Base-by-base conservation (phyloP, 2,113 vertebrate genomes). In the Oceanodroma tethys region DNA sequence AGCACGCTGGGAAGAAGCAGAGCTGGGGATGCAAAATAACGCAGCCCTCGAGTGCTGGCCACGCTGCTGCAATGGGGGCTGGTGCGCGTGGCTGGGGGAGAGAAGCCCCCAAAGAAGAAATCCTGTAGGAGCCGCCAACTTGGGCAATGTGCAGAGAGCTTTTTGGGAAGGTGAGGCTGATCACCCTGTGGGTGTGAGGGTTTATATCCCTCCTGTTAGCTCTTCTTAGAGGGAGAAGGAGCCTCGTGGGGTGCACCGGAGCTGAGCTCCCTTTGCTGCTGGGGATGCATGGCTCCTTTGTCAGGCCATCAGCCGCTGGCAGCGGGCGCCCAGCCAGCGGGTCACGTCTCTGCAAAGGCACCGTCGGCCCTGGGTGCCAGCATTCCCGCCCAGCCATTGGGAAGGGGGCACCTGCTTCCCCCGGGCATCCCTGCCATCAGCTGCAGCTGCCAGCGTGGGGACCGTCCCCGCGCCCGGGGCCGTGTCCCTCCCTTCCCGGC, bases 391-490 rank as follows among this genome's bases (percentile, higher is more conserved):
- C 75, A 14, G 84, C 56, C 23, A 1, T 47, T 48, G 88, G 67
- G 62, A 90, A 95, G n/a, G 34, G 42, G 79, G n/a, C 95, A 95
- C 22, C 88, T 94, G 91, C 86, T 95, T 83, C 63, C 80, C 74
- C 29, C 0, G 3, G 43, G 70, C 67, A 59, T 47, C 27, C 19
- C 71, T 60, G 63, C 80, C 36, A 5, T 4, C 65, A 14, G 72
- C 85, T 50, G 85, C 91, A 93, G 80, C 86, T 95, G 94, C 80
- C 63, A 34, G 63, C 12, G 2, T 5, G 8, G 65, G 34, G 13
- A 26, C 45, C 2, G 13, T 90, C 83, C 70, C 79, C 7, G 0
- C 0, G 8, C 34, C 67, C 2, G 8, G 32, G 59, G 34, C 60
- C 0, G 0, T 17, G 65, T 68, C 52, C 58, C 56, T 78, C 40